phyloP scores from a whole-genome alignment of 2,113 vertebrate species.

The Melanerpes aurifrons region DNA sequence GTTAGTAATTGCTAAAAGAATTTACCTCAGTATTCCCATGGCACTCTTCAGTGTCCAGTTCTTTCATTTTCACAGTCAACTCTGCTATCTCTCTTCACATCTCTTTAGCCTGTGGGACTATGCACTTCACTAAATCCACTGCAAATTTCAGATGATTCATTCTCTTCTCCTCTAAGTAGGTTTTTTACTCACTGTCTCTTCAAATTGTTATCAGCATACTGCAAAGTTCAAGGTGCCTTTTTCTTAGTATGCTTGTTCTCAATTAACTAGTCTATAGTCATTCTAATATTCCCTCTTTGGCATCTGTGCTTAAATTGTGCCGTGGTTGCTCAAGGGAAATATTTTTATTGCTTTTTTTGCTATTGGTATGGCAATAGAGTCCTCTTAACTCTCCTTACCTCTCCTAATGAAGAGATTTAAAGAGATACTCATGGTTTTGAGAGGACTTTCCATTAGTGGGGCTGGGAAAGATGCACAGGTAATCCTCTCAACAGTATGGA shows the following conservation, averaged over 20 bases:
- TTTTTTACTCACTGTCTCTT: neutral
- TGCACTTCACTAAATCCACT: slow-evolving; percentile 1
- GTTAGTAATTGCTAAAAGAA: neutral
- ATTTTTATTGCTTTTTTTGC: neutral
- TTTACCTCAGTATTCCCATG: slow-evolving; percentile 9
- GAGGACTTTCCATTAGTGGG: neutral
- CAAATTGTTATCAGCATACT: slow-evolving; percentile 4
- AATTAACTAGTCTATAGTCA: neutral
- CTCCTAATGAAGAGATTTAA: neutral
- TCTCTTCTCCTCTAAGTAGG: neutral
- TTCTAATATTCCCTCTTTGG: neutral
- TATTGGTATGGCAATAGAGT: neutral
- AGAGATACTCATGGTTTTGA: neutral
- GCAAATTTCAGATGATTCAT: slow-evolving; percentile 15
- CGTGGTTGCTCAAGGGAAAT: neutral
- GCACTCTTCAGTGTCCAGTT: neutral
- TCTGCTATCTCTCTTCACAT: neutral
- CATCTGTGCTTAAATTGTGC: neutral
- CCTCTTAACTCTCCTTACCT: neutral
- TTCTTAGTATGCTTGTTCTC: neutral
- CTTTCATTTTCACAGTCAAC: slow-evolving; percentile 21
- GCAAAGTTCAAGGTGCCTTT: neutral
- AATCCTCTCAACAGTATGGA: neutral
- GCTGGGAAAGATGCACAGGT: neutral
- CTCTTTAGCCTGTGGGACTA: neutral